phyloP scores from a whole-genome alignment of 2,888 invertebrate species.

The Netelia inedita region DNA sequence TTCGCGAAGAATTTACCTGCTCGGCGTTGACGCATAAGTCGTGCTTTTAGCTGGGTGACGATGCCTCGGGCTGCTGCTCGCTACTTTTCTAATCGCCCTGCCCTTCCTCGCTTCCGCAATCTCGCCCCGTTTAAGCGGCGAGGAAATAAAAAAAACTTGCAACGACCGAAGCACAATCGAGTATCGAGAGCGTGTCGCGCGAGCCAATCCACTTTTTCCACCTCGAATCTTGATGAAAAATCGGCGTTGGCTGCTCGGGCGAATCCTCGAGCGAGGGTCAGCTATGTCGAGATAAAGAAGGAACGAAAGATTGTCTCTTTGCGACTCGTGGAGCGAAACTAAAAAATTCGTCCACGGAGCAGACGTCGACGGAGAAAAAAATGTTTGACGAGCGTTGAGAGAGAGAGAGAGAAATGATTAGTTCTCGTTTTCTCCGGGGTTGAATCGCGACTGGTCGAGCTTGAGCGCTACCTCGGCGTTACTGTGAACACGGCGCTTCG shows the following conservation, averaged over 20 bases:
- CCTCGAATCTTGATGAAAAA: neutral
- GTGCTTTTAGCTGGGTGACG: conserved; percentile 80
- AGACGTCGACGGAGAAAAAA: neutral
- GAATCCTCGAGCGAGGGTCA: neutral
- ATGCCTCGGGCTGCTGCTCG: conserved; percentile 65
- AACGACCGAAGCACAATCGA: neutral
- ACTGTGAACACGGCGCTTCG: conserved; percentile 46
- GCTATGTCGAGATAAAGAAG: neutral
- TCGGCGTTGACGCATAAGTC: conserved; percentile 85
- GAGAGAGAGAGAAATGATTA: conserved; percentile 25
- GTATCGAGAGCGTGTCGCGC: neutral
- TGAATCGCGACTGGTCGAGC: conserved; percentile 61
- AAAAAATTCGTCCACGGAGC: no score
- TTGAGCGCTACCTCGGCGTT: conserved; percentile 47
- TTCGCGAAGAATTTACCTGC: conserved; percentile 80
- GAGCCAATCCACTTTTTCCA: neutral
- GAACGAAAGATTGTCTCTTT: neutral
- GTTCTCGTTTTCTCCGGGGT: conserved; percentile 42
- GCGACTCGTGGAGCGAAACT: no score
- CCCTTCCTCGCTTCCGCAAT: conserved; percentile 54
- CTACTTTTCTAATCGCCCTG: conserved; percentile 54
- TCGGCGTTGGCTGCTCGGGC: neutral
- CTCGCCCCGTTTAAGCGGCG: conserved; percentile 3
- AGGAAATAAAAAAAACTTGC: neutral
- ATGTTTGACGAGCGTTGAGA: neutral